Conservation (phyloP, 2,797 vertebrate genomes). For the Melopsittacus undulatus region DNA sequence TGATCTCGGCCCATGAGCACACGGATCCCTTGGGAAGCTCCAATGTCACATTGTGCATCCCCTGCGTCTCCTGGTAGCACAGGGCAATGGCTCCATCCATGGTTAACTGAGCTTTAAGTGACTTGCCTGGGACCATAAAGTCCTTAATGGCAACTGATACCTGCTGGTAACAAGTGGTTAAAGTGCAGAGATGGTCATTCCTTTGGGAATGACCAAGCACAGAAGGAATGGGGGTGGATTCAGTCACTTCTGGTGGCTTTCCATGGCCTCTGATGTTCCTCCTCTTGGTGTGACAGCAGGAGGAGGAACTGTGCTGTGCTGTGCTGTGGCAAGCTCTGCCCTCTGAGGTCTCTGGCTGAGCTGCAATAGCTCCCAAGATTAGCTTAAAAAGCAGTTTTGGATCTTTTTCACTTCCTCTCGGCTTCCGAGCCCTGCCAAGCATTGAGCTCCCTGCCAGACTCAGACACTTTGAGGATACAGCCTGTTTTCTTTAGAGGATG, state of each 20-base stretch:
- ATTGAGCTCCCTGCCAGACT: background rate
- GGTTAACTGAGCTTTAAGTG: background rate
- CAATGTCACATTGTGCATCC: background rate
- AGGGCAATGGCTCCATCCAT: background rate
- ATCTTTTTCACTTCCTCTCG: background rate
- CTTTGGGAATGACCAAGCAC: background rate
- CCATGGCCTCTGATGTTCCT: background rate
- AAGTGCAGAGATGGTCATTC: too few relatives aligned
- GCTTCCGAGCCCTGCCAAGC: background rate
- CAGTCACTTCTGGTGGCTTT: background rate
- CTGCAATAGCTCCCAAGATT: background rate
- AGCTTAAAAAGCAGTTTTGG: background rate
- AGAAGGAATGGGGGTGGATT: background rate
- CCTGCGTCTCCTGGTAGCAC: background rate
- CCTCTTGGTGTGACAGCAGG: background rate
- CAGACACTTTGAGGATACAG: background rate
- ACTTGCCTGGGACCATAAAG: background rate
- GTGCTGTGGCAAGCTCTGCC: background rate
- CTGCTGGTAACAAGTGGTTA: background rate
- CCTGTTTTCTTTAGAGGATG: background rate
- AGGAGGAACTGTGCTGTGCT: background rate
- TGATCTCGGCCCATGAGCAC: fast-evolving
- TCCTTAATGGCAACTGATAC: background rate
- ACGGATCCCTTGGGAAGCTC: background rate
- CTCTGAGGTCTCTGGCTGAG: background rate